Evolutionary conservation across 2,797 vertebrate species (phyloP), one percentile per base, ranked within the genome.

Genomic region (Gobionotothen gibberifrons): DNA sequence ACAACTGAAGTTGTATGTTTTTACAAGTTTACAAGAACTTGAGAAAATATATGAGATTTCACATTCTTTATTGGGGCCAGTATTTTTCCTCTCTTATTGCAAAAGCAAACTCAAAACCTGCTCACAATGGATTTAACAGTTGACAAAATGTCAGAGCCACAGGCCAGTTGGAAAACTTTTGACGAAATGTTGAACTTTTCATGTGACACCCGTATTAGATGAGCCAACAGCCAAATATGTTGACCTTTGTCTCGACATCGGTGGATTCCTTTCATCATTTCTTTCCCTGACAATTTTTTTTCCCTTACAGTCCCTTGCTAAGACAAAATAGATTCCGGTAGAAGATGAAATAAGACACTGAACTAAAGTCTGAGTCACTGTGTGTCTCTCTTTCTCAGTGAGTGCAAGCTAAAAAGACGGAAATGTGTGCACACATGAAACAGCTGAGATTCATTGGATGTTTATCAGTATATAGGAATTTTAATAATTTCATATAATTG

Each of bases 241-340:
- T 81, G 52, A 85, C 72, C 69, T 81, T 72, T 79, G 67, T 48
- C 39, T 74, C 57, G 65, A 79, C 63, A 71, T 73, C 39, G 73
- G 56, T 42, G 16, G 43, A 42, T 70, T 71, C 0, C 16, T 74
- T 72, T 82, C 32, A 36, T 36, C 32, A 36, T 9, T 74, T 63
- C 22, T 54, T 40, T 72, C 36, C 14, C 36, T 32, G 57, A 58
- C 46, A 69, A 36, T 44, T 12, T 42, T 21, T 16, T 36, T 72
- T 68, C 77, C 39, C 43, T 42, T 12, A 17, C 9, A 43, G 40
- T 17, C 15, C 29, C 17, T 29, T 52, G 32, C 53, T 60, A 16
- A 32, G 68, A 54, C 10, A 49, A 61, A 78, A 55, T 44, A 14
- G n/a, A 72, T 42, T 54, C 10, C 40, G 15, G 11, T 62, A 42